Base-by-base conservation (phyloP, 2,888 invertebrate species). In the Tiliacea citrago region DNA sequence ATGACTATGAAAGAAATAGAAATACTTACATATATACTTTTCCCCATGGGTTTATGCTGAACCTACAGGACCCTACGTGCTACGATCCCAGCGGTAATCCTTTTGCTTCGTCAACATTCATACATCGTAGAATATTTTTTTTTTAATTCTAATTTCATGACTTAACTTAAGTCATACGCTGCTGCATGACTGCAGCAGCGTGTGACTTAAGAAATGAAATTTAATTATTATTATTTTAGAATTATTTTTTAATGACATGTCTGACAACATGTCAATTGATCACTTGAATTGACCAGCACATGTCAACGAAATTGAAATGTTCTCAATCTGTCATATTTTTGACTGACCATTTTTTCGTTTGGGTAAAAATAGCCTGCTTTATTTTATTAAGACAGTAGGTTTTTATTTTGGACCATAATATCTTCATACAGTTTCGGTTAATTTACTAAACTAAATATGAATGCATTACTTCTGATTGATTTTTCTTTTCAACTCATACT, bases 281-380 rank as follows among this genome's bases (percentile, higher is more conserved):
- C n/a, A 73, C n/a, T 73, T 10, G 10, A 51, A 73, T 13, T 73
- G 39, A 35, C 45, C 35, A 51, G 51, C 42, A 29, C 18, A 51
- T 35, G 24, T n/a, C 35, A 66, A 21, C 8, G 10, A 65, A 51
- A 75, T 58, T 51, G 13, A 51, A 67, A 77, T 60, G 10, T 51
- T 47, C 68, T 47, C 51, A 45, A 66, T 77, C 58, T 53, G 42
- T 42, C n/a, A 51, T 35, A 16, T 49, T 51, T 29, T 51, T 73
- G 39, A 68, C 10, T 58, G 57, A 51, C 29, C 7, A 3, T 42
- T 65, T 13, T 63, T 63, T 12, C 12, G 21, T 47, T 18, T 0
- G 0, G 16, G 16, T 10, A 39, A 21, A 16, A 39, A n/a, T 13
- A 8, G 18, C 2, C 18, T 29, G 7, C 1, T 63, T 8, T 2